Conservation (phyloP, 2,797 vertebrate genomes). For the Pseudomugil gertrudae region DNA sequence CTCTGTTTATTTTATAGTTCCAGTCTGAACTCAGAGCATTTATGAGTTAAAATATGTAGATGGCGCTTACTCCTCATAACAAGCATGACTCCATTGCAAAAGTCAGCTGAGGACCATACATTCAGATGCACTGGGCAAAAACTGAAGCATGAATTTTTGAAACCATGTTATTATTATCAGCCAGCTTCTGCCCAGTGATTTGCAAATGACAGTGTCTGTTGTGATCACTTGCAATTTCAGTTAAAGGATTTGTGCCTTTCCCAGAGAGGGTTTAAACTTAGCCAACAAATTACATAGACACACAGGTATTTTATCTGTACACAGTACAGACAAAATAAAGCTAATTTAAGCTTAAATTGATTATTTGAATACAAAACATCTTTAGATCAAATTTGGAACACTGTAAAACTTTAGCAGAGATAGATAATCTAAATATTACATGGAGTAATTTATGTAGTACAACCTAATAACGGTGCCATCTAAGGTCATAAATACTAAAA, state of each 20-base stretch:
- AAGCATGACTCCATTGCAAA: neutral
- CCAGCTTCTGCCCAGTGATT: constrained; percentile 27
- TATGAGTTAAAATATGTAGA: neutral
- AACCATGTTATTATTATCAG: constrained; percentile 37
- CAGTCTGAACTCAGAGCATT: neutral
- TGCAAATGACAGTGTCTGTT: constrained; percentile 11
- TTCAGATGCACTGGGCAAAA: constrained; percentile 15
- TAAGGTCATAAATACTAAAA: no score
- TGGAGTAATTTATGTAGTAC: no score
- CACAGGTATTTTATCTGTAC: neutral
- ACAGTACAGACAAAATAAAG: neutral
- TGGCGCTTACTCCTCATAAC: neutral
- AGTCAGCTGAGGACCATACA: neutral
- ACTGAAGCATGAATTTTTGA: neutral
- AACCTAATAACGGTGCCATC: no score
- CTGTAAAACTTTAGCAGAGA: neutral
- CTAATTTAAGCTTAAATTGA: neutral
- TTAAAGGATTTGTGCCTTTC: constrained; percentile 23
- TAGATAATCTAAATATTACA: no score
- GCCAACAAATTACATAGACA: constrained; percentile 1
- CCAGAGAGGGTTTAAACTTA: constrained; percentile 2
- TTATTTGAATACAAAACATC: neutral
- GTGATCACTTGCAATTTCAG: constrained; percentile 14
- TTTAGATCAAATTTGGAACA: neutral
- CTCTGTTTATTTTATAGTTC: neutral